Percentiles rank a stretch among this genome's conserved stretches.
Conservation (phyloP, 2,888 invertebrate species). For the Harpalus rufipes region DNA sequence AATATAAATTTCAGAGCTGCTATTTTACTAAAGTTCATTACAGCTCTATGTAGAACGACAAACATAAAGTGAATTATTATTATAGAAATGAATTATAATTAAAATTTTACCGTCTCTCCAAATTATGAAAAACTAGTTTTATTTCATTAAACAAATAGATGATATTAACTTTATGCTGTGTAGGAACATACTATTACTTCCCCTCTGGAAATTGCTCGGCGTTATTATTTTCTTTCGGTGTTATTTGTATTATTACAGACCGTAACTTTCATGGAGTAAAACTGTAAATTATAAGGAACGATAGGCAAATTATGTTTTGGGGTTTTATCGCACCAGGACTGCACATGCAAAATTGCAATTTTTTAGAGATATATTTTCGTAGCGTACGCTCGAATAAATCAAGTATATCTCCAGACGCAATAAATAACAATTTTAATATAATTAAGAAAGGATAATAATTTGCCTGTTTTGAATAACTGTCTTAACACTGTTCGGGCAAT, state of each 20-base stretch:
- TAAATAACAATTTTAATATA: slow-evolving; percentile 13
- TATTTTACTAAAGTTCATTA: too few species aligned
- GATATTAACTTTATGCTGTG: too few species aligned
- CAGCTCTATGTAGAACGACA: too few species aligned
- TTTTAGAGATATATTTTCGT: slow-evolving; percentile 33
- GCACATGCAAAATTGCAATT: slow-evolving; percentile 47
- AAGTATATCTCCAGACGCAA: slow-evolving; percentile 8
- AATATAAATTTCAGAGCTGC: too few species aligned
- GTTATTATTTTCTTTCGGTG: background rate
- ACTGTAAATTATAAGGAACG: slow-evolving; percentile 46
- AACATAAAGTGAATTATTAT: too few species aligned
- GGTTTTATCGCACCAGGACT: background rate
- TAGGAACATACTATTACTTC: background rate
- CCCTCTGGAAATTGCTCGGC: background rate
- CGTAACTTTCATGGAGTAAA: slow-evolving; percentile 12
- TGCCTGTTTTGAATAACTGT: too few species aligned
- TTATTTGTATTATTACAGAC: slow-evolving; percentile 32
- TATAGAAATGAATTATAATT: too few species aligned
- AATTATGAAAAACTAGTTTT: slow-evolving; percentile 1
- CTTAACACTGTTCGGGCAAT: too few species aligned
- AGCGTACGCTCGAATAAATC: slow-evolving; percentile 20
- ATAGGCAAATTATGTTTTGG: slow-evolving; percentile 43
- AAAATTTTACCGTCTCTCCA: background rate
- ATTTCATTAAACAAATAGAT: too few species aligned
- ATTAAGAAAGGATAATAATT: background rate